phyloP scores from a whole-genome alignment of 1,140 invertebrate species.

The Tetragonula clypearis region DNA sequence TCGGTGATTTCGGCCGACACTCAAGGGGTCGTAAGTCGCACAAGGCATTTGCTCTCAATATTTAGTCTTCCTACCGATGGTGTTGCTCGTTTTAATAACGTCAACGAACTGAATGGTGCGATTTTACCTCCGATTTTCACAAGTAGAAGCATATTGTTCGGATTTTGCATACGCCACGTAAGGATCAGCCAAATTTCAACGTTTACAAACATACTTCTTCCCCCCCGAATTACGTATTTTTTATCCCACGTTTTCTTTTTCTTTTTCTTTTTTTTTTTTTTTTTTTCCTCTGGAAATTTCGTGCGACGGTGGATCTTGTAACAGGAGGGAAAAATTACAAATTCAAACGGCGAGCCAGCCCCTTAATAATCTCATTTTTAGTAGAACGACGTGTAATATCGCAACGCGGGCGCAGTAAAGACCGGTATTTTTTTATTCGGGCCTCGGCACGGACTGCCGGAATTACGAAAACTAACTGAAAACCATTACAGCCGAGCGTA shows the following conservation, averaged over 20 bases:
- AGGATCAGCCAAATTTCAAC: neutral
- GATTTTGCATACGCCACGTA: neutral
- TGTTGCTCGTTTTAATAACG: neutral
- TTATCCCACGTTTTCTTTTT: neutral
- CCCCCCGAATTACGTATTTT: neutral
- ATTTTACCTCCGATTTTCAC: neutral
- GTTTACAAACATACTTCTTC: too few species aligned
- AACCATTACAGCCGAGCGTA: conserved; percentile 18
- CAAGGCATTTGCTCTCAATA: neutral
- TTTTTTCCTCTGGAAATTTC: neutral
- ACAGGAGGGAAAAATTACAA: neutral
- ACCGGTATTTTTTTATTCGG: neutral
- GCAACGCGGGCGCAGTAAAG: neutral
- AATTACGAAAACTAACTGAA: conserved; percentile 16
- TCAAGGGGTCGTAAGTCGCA: neutral
- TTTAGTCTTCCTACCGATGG: neutral
- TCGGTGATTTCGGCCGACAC: neutral
- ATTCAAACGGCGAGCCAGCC: neutral
- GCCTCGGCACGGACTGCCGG: too few species aligned
- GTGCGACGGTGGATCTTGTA: neutral
- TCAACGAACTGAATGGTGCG: too few species aligned
- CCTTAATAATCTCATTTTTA: conserved; percentile 27
- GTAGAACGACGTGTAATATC: conserved; percentile 3
- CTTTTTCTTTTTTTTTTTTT: too few species aligned
- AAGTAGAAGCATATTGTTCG: neutral